Evolutionary conservation across 2,797 vertebrate species (phyloP).

Genomic region (Melopsittacus undulatus): DNA sequence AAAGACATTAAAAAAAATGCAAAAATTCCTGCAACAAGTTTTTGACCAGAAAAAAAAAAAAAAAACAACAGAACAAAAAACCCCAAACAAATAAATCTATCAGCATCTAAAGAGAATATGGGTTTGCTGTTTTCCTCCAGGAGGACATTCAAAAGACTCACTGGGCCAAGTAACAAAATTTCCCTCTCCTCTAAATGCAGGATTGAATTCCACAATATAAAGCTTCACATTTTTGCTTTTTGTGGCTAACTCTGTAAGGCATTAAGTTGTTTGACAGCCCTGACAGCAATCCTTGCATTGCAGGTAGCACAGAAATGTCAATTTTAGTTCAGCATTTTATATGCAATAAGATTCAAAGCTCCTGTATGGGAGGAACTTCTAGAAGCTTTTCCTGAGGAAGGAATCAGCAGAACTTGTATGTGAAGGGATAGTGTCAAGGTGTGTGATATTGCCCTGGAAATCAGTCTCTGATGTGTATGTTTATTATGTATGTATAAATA

Average conservation of each 20-base stretch:
- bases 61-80: neutral
- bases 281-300: neutral
- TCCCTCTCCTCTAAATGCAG: neutral
- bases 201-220: neutral
- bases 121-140: neutral
- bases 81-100: neutral
- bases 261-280: constrained; percentile 8
- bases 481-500: neutral
- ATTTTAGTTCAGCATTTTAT: constrained; percentile 9
- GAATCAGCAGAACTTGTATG: neutral
- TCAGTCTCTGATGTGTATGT: neutral
- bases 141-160: neutral
- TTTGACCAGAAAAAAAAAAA: neutral
- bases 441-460: neutral
- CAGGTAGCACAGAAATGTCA: constrained; percentile 43
- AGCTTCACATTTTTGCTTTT: neutral
- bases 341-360: constrained; percentile 12
- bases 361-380: neutral
- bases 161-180: neutral
- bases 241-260: neutral
- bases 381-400: neutral
- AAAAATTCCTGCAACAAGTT: neutral
- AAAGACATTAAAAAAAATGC: neutral
- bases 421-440: neutral
- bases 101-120: neutral